Percentiles rank a stretch among this genome's conserved stretches.
phyloP scores from a whole-genome alignment of 2,888 invertebrate species.

The Ernsta delagoae region DNA sequence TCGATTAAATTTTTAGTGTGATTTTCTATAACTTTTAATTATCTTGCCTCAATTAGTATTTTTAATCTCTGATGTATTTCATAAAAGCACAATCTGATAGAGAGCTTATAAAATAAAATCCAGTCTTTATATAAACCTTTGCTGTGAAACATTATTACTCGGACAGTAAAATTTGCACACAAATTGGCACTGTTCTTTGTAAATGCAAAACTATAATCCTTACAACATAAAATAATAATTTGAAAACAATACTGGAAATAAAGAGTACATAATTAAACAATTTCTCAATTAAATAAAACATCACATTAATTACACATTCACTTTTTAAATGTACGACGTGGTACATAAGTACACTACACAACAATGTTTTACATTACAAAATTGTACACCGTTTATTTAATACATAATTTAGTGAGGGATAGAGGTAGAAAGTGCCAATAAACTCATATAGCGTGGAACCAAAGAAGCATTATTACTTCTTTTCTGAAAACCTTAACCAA shows the following conservation, averaged over 20 bases:
- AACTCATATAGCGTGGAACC: too few species aligned
- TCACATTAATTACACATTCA: slow-evolving; percentile 17
- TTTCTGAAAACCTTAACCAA: too few species aligned
- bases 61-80: too few species aligned
- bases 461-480: too few species aligned
- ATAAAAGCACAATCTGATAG: too few species aligned
- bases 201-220: slow-evolving; percentile 21
- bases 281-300: slow-evolving; percentile 18
- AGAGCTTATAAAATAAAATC: neutral
- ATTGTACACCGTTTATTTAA: slow-evolving; percentile 4
- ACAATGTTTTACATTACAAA: slow-evolving; percentile 18
- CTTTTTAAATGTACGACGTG: slow-evolving; percentile 8
- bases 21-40: neutral
- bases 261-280: slow-evolving; percentile 12
- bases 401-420: slow-evolving; percentile 8
- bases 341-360: slow-evolving; percentile 20
- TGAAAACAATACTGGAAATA: slow-evolving; percentile 16
- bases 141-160: neutral
- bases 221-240: neutral
- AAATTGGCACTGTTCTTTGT: slow-evolving; percentile 9
- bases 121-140: neutral
- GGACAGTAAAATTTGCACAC: neutral
- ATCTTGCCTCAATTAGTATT: neutral
- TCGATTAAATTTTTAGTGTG: too few species aligned
- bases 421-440: neutral